These are phyloP conservation scores for Olivierus martensii DNA, from an alignment of 1,140 invertebrate species.

Conservation along the genomic window DNA sequence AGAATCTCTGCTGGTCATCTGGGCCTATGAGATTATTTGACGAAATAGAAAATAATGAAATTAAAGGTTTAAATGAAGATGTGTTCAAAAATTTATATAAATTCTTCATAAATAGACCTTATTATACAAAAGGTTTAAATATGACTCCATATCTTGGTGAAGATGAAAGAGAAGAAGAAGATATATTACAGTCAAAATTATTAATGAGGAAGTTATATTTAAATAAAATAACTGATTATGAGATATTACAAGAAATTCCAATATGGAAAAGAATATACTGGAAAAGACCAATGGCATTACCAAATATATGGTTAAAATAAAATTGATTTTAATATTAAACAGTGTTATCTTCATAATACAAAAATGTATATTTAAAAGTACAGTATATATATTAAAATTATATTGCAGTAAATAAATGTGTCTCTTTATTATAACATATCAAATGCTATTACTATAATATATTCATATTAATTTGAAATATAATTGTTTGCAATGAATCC, in stretches of 20 bases:
- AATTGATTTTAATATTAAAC: too few species aligned
- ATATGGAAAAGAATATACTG: background rate
- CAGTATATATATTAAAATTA: too few species aligned
- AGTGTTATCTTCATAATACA: too few species aligned
- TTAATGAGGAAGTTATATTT: background rate
- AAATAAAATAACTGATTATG: background rate
- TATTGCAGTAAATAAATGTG: too few species aligned
- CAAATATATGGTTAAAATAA: too few species aligned
- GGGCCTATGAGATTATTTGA: constrained; percentile 57
- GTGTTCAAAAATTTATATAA: constrained; percentile 56
- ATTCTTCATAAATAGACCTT: constrained; percentile 55
- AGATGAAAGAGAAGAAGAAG: background rate
- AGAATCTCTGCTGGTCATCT: constrained; percentile 70
- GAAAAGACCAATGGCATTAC: too few species aligned
- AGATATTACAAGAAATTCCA: background rate
- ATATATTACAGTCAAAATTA: background rate
- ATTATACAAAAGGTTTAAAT: too few species aligned
- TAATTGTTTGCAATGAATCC: too few species aligned
- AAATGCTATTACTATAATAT: too few species aligned
- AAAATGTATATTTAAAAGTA: too few species aligned
- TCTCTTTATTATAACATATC: too few species aligned
- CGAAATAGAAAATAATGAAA: constrained; percentile 48
- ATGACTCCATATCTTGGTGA: background rate
- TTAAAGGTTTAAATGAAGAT: constrained; percentile 61
- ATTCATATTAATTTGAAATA: too few species aligned